These are phyloP conservation scores for Drosophila quadrilineata DNA, from an alignment of 1,140 invertebrate species.

Conservation along the genomic window DNA sequence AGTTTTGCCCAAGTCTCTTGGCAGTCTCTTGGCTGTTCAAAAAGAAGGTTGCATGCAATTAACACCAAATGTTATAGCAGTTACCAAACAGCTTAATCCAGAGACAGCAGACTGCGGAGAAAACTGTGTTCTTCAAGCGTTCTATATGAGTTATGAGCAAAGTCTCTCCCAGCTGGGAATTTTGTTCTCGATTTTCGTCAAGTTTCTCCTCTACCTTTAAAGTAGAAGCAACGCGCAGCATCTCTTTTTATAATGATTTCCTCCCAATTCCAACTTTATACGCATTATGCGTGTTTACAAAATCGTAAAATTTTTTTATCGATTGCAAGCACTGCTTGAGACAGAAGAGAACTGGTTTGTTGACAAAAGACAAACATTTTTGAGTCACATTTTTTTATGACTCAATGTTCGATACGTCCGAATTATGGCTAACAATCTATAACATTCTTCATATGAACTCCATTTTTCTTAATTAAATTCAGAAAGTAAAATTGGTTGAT, in stretches of 20 bases:
- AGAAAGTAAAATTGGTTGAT: no score
- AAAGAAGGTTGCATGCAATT: constrained; percentile 73
- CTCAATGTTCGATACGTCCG: constrained; percentile 59
- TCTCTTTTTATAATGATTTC: not conserved
- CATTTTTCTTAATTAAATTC: no score
- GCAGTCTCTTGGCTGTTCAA: constrained; percentile 33
- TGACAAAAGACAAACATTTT: constrained; percentile 45
- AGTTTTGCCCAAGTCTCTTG: constrained; percentile 46
- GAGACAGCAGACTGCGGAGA: no score
- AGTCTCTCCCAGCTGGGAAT: constrained; percentile 17
- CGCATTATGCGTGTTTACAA: constrained; percentile 71
- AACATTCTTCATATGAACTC: no score
- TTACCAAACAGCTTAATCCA: constrained; percentile 24
- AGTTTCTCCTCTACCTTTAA: not conserved
- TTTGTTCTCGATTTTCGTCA: constrained; percentile 15
- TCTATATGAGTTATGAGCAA: not conserved
- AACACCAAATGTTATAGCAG: constrained; percentile 64
- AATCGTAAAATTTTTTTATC: constrained; percentile 71
- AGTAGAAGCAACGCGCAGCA: not conserved
- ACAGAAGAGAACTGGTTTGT: constrained; percentile 31
- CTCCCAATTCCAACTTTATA: constrained; percentile 39
- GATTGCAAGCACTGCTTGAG: constrained; percentile 25
- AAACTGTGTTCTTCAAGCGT: no score
- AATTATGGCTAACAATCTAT: constrained; percentile 40
- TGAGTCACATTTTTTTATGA: constrained; percentile 55